Percentiles rank a stretch among this genome's conserved stretches.
These are phyloP conservation scores for Psittacula derbiana DNA, from an alignment of 2,797 vertebrate species.

Conservation along the genomic window DNA sequence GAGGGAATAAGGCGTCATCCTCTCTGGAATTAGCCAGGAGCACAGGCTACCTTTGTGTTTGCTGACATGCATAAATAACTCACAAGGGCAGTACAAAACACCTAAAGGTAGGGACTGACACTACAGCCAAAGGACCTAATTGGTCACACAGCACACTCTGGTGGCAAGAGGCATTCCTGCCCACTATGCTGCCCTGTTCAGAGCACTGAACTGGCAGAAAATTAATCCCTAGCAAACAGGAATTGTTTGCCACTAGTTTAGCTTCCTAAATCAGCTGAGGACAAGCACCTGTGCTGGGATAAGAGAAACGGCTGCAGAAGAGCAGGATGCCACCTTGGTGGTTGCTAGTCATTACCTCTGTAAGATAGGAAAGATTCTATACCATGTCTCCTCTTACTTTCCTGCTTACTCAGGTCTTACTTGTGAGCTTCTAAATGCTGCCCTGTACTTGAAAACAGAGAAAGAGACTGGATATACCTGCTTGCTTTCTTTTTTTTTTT, in stretches of 20 bases:
- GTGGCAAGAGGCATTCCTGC: not conserved
- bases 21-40: not conserved
- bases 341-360: not conserved
- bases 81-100: not conserved
- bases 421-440: not conserved
- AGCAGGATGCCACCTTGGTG: not conserved
- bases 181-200: not conserved
- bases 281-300: not conserved
- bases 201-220: not conserved
- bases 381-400: not conserved
- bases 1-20: not conserved
- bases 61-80: not conserved
- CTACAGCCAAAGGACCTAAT: not conserved
- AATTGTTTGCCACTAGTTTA: not conserved
- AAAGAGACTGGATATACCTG: not conserved
- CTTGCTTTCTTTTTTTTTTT: not conserved
- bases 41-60: not conserved
- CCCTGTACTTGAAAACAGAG: fast-evolving
- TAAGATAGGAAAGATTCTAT: not conserved
- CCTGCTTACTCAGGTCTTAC: not conserved
- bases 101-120: not conserved
- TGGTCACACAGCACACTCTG: not conserved
- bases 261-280: not conserved
- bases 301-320: not conserved
- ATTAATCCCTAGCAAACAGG: not conserved